Evolutionary conservation across 2,888 invertebrate species (phyloP).

Genomic region (Ectropis crepuscularia): DNA sequence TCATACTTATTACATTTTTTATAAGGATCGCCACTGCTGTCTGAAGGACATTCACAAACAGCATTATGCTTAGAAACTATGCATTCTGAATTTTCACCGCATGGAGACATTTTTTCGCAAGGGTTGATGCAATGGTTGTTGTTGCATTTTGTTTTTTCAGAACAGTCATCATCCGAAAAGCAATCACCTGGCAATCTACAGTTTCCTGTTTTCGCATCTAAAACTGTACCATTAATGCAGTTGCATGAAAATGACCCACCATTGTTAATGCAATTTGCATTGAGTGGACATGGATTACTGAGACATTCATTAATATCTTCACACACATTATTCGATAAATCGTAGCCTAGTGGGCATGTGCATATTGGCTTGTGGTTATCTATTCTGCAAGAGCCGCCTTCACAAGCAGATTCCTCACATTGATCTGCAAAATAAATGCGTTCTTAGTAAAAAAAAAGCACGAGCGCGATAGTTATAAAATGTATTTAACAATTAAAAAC

Average conservation of each 20-base stretch:
- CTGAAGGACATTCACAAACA: conserved; percentile 89
- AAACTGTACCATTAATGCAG: conserved; percentile 91
- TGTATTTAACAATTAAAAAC: background rate
- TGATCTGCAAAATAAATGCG: conserved; percentile 85
- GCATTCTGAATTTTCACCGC: conserved; percentile 92
- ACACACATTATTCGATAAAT: conserved; percentile 87
- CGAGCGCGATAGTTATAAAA: background rate
- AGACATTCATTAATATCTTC: conserved; percentile 93
- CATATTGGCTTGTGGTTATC: conserved; percentile 90
- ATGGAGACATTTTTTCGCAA: conserved; percentile 87
- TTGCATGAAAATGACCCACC: conserved; percentile 91
- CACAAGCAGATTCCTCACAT: conserved; percentile 91
- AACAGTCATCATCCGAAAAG: conserved; percentile 91
- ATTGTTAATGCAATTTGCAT: conserved; percentile 91
- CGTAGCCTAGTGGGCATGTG: conserved; percentile 90
- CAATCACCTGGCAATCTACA: conserved; percentile 94
- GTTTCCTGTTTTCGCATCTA: conserved; percentile 89
- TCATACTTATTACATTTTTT: conserved; percentile 90
- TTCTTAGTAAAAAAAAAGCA: too few species aligned
- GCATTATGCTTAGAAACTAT: conserved; percentile 88
- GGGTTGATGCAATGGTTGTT: conserved; percentile 92
- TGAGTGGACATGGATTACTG: conserved; percentile 90
- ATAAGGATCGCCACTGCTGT: conserved; percentile 91
- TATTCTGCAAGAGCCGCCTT: conserved; percentile 91
- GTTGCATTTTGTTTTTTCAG: conserved; percentile 89